Conservation (phyloP, 1,140 invertebrate species). For the Gryllus bimaculatus region DNA sequence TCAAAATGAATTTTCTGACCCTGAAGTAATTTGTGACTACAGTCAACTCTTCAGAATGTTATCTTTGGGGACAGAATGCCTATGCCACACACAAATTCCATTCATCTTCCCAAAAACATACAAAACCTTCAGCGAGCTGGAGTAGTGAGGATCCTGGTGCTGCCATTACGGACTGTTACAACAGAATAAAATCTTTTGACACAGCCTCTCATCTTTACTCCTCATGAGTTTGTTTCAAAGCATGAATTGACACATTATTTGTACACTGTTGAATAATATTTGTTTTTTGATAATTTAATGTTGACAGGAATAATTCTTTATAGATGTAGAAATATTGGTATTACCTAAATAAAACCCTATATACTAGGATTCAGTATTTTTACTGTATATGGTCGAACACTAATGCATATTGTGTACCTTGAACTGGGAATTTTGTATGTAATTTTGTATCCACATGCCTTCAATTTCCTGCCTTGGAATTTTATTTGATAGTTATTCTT, state of each 20-base stretch:
- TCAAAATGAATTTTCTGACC: neutral
- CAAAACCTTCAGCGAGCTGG: neutral
- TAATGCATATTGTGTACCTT: no score
- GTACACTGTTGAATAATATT: conserved; percentile 13
- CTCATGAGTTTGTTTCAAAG: conserved; percentile 6
- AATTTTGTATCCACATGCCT: no score
- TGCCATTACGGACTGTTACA: conserved; percentile 1
- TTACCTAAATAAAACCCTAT: conserved; percentile 18
- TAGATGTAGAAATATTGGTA: conserved; percentile 18
- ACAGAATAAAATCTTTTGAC: neutral
- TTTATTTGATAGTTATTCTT: no score
- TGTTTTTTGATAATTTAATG: conserved; percentile 16
- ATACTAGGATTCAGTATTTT: neutral
- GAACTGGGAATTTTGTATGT: no score
- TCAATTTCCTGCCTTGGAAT: neutral
- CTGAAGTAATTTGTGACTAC: neutral
- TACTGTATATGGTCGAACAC: neutral
- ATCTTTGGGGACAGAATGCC: neutral
- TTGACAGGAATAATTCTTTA: conserved; percentile 17
- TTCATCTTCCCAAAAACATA: neutral
- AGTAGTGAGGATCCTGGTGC: conserved; percentile 8
- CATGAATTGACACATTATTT: neutral
- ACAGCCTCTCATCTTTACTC: conserved; percentile 12
- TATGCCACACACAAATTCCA: neutral
- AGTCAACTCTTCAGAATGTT: neutral